These are phyloP conservation scores for Meriones unguiculatus DNA, from an alignment of 2,113 vertebrate genomes.

Conservation along the genomic window DNA sequence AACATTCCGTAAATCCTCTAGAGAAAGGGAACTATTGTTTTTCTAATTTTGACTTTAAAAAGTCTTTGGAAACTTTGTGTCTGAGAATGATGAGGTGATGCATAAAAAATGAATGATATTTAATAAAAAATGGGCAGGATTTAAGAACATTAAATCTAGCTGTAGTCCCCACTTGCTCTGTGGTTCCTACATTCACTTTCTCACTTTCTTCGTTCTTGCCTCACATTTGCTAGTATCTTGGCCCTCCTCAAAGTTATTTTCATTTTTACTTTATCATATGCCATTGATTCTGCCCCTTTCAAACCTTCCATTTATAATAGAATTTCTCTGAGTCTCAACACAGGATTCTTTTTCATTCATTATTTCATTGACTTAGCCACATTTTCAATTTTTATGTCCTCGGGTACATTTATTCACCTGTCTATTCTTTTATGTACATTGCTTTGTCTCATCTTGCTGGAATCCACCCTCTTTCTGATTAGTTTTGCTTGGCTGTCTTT, in stretches of 20 bases:
- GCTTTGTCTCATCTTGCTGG: not conserved
- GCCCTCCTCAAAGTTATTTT: not conserved
- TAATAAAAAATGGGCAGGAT: not conserved
- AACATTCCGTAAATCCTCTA: not conserved
- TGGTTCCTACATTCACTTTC: not conserved
- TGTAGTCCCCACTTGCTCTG: not conserved
- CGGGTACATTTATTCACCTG: not conserved
- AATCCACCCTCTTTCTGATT: not conserved
- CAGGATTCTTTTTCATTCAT: not conserved
- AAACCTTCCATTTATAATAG: not conserved
- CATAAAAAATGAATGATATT: not conserved
- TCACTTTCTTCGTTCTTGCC: not conserved
- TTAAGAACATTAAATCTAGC: not conserved
- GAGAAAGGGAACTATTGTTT: not conserved
- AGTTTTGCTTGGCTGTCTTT: not conserved
- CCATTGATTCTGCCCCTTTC: not conserved
- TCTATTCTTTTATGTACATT: not conserved
- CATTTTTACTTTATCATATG: not conserved
- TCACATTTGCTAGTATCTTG: not conserved
- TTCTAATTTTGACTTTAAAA: constrained; percentile 39
- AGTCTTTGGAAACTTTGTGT: not conserved
- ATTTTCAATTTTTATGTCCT: not conserved
- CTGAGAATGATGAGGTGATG: not conserved
- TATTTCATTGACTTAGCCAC: not conserved
- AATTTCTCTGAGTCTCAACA: not conserved